These are phyloP conservation scores for Ondatra zibethicus DNA, from an alignment of 2,113 vertebrate genomes.

Conservation along the genomic window DNA sequence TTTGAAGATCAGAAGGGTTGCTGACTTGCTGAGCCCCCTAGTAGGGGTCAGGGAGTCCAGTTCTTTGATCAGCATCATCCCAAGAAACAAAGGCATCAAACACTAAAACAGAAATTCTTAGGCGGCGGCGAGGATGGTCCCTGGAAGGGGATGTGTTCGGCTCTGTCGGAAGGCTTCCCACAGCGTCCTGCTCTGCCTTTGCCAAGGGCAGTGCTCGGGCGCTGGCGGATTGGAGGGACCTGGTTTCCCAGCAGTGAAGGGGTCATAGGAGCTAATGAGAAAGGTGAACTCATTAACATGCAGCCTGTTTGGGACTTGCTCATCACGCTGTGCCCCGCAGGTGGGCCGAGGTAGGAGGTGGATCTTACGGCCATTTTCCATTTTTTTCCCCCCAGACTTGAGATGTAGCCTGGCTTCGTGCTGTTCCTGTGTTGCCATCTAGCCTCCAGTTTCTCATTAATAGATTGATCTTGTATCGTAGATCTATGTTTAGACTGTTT, in stretches of 20 bases:
- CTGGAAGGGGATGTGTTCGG: conserved; percentile 7
- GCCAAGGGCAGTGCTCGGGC: not conserved
- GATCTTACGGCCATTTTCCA: not conserved
- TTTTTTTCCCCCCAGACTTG: not conserved
- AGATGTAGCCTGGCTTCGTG: not conserved
- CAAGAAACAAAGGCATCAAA: conserved; percentile 37
- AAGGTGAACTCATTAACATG: not conserved
- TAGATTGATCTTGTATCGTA: not conserved
- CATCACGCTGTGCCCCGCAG: not conserved
- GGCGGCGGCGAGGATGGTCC: not conserved
- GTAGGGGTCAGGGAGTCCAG: not conserved
- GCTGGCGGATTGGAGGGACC: not conserved
- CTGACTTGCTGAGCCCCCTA: not conserved
- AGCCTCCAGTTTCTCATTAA: not conserved
- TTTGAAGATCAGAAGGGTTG: conserved; percentile 8
- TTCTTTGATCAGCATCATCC: conserved; percentile 29
- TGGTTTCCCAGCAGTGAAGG: not conserved
- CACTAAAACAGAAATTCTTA: conserved; percentile 38
- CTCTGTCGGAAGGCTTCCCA: conserved; percentile 28
- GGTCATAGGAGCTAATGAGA: not conserved
- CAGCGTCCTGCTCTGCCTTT: conserved; percentile 2
- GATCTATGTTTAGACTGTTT: not conserved
- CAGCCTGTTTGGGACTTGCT: not conserved
- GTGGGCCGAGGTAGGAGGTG: not conserved
- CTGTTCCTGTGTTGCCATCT: not conserved